Percentiles rank a stretch among this genome's conserved stretches.
phyloP scores from a whole-genome alignment of 2,888 invertebrate genomes.

The Apoderus coryli region DNA sequence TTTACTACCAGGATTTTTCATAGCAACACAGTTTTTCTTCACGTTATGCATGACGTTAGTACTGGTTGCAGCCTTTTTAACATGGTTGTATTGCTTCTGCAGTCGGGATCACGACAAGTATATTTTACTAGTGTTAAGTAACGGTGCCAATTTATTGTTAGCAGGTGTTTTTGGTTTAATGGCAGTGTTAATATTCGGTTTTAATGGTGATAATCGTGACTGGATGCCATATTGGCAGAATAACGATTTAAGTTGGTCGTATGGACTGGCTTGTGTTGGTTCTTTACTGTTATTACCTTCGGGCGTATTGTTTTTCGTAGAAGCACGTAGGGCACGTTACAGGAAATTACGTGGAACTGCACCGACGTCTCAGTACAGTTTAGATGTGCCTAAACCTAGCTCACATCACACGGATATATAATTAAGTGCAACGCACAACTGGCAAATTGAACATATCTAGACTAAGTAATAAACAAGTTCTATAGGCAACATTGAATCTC shows the following conservation, averaged over 20 bases:
- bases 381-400: slow-evolving; percentile 49
- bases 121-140: slow-evolving; percentile 55
- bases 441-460: no score
- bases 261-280: slow-evolving; percentile 71
- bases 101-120: slow-evolving; percentile 65
- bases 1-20: slow-evolving; percentile 79
- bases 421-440: slow-evolving; percentile 3
- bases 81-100: slow-evolving; percentile 57
- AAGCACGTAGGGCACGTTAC: slow-evolving; percentile 65
- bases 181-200: slow-evolving; percentile 77
- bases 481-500: no score
- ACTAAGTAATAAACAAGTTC: no score
- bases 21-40: slow-evolving; percentile 87
- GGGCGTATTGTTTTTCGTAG: slow-evolving; percentile 68
- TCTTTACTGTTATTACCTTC: slow-evolving; percentile 59
- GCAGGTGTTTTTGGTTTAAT: slow-evolving; percentile 70
- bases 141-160: slow-evolving; percentile 56
- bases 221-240: slow-evolving; percentile 97
- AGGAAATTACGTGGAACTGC: slow-evolving; percentile 54
- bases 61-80: slow-evolving; percentile 58
- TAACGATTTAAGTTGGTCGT: slow-evolving; percentile 91
- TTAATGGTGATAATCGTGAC: slow-evolving; percentile 77
- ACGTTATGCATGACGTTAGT: slow-evolving; percentile 75
- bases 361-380: slow-evolving; percentile 47
- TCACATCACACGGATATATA: slow-evolving; percentile 54